Evolutionary conservation across 1,140 invertebrate genomes (phyloP), one percentile per base, ranked within the genome.

Genomic region (Heterodera schachtii): DNA sequence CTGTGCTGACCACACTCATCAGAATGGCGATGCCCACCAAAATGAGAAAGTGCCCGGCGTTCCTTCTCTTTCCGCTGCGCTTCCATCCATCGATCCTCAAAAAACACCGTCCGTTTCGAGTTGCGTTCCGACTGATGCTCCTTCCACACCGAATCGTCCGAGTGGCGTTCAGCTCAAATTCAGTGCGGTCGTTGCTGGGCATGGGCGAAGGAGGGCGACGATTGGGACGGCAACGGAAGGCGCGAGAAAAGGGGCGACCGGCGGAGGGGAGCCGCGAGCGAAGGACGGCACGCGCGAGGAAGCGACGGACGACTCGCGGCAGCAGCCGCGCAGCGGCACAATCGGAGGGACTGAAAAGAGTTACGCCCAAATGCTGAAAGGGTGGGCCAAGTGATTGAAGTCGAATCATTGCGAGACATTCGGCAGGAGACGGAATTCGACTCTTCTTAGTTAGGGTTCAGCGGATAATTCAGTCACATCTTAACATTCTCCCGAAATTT

Each of bases 171-270:
- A 80, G 69, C 79, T 67, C 16, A 77, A 64, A 31, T 82, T 82
- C 43, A 82, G 57, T 66, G 81, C 80, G 49, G 81, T 82, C 43
- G 81, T 82, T n/a, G 80, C 81, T 44, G 79, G 81, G 43, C 78
- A 81, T 31, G 70, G 79, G 31, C 44, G 76, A 46, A 43, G 76
- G 47, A 64, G 76, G 47, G 70, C 75, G n/a, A 73, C 80, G 43
- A 81, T 81, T 43, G 80, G 75, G 52, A 79, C 57, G 41, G 31
- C 46, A 3, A 43, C 80, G 21, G 79, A 16, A 19, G 21, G 57
- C 4, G 57, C 13, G 60, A 70, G 47, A 43, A 41, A 31, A 31
- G 31, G 77, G 31, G n/a, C n/a, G 31, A 7, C 76, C 21, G 67
- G 76, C 13, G 66, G 49, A 69, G 16, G 76, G 11, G 41, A 21